A percentile compares a stretch with the other conserved stretches of the same genome.
These are phyloP conservation scores for Tribolium freemani DNA, from an alignment of 2,888 invertebrate species.

Conservation along the genomic window DNA sequence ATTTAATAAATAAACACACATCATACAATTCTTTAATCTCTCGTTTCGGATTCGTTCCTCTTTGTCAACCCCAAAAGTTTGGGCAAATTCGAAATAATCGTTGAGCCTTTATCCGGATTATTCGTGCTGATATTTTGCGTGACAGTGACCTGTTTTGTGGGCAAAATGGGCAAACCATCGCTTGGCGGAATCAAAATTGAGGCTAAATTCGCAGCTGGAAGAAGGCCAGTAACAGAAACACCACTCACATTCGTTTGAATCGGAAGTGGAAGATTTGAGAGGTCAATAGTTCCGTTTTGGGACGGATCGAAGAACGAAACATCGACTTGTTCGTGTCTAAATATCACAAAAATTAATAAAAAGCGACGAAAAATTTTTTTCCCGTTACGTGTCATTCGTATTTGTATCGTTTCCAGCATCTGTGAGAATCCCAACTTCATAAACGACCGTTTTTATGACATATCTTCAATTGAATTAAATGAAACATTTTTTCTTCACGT, in stretches of 20 bases:
- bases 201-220: constrained; percentile 68
- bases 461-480: constrained; percentile 63
- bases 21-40: not conserved
- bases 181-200: constrained; percentile 49
- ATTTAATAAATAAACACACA: not conserved
- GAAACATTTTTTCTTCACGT: not conserved
- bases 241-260: constrained; percentile 72
- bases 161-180: constrained; percentile 52
- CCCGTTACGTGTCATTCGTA: constrained; percentile 61
- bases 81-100: constrained; percentile 56
- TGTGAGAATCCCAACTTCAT: constrained; percentile 74
- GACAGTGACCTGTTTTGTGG: constrained; percentile 60
- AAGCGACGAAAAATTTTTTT: too few relatives aligned
- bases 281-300: constrained; percentile 69
- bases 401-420: constrained; percentile 67
- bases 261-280: constrained; percentile 71
- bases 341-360: not conserved
- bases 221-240: constrained; percentile 70
- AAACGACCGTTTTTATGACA: constrained; percentile 72
- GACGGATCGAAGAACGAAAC: constrained; percentile 71
- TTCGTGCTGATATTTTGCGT: constrained; percentile 61
- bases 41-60: not conserved
- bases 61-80: constrained; percentile 52
- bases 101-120: constrained; percentile 54
- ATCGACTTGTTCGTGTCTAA: constrained; percentile 71